A percentile compares a stretch with the other conserved stretches of the same genome.
phyloP scores from a whole-genome alignment of 2,888 invertebrate species.

The Eurytoma adleriae region DNA sequence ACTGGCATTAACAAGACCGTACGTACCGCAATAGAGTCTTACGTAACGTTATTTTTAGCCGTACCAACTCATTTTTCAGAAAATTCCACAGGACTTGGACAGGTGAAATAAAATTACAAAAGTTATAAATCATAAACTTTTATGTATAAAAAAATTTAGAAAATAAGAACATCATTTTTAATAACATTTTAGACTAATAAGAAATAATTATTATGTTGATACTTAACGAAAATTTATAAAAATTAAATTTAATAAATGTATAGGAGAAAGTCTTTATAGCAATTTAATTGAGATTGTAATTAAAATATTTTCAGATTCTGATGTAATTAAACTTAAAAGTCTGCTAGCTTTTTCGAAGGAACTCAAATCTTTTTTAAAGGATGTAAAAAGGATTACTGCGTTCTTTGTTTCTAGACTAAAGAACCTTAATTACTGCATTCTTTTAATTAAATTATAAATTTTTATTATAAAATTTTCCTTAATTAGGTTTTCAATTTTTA shows the following conservation, averaged over 20 bases:
- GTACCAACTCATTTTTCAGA: slow-evolving; percentile 56
- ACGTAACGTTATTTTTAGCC: slow-evolving; percentile 25
- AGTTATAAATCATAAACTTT: background rate
- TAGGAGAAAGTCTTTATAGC: no score
- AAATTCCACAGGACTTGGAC: slow-evolving; percentile 53
- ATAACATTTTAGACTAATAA: slow-evolving; percentile 20
- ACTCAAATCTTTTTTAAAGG: no score
- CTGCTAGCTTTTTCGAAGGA: no score
- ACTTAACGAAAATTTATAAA: slow-evolving; percentile 12
- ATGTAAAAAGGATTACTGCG: no score
- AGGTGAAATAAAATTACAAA: slow-evolving; percentile 33
- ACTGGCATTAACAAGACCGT: background rate
- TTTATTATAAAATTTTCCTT: no score
- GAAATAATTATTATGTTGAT: background rate
- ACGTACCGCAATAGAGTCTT: slow-evolving; percentile 15
- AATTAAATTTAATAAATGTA: background rate
- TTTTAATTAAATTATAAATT: no score
- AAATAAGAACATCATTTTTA: slow-evolving; percentile 32
- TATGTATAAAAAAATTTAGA: slow-evolving; percentile 18
- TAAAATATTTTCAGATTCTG: background rate
- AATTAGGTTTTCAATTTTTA: no score
- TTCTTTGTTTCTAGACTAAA: no score
- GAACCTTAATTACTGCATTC: no score
- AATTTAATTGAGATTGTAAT: background rate
- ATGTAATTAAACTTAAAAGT: no score